These are phyloP conservation scores for Eupeodes luniger DNA, from an alignment of 2,888 invertebrate species.

Conservation along the genomic window DNA sequence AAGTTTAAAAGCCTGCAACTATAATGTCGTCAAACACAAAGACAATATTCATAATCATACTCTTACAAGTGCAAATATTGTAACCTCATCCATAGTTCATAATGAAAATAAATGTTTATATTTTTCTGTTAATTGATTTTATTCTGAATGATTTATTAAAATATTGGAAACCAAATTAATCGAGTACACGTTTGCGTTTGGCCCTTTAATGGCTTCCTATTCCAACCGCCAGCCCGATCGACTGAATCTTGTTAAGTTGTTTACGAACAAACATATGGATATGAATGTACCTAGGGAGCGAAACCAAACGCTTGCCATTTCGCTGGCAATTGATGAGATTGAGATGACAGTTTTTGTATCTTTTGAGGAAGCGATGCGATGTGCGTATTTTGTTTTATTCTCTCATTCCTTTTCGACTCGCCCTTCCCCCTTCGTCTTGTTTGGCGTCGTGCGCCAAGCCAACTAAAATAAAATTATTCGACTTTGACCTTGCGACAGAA, in stretches of 20 bases:
- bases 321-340: background rate
- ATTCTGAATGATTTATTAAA: constrained; percentile 39
- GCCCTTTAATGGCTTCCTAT: constrained; percentile 52
- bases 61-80: constrained; percentile 20
- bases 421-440: background rate
- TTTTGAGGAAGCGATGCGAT: constrained; percentile 4
- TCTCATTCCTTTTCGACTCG: background rate
- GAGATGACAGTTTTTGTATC: constrained; percentile 23
- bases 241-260: constrained; percentile 20
- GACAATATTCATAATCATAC: constrained; percentile 20
- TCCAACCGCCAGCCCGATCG: background rate
- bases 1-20: constrained; percentile 23
- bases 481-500: constrained; percentile 56
- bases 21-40: constrained; percentile 49
- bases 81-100: constrained; percentile 45
- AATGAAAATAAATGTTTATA: constrained; percentile 66
- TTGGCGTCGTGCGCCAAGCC: background rate
- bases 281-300: too few species aligned
- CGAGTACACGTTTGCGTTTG: background rate
- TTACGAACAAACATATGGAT: background rate
- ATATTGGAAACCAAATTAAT: constrained; percentile 26
- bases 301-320: background rate
- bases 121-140: constrained; percentile 68
- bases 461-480: constrained; percentile 34
- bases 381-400: constrained; percentile 14